Conservation (phyloP, 92 coral and sea anemone species). For the Palythoa grandiflora region DNA sequence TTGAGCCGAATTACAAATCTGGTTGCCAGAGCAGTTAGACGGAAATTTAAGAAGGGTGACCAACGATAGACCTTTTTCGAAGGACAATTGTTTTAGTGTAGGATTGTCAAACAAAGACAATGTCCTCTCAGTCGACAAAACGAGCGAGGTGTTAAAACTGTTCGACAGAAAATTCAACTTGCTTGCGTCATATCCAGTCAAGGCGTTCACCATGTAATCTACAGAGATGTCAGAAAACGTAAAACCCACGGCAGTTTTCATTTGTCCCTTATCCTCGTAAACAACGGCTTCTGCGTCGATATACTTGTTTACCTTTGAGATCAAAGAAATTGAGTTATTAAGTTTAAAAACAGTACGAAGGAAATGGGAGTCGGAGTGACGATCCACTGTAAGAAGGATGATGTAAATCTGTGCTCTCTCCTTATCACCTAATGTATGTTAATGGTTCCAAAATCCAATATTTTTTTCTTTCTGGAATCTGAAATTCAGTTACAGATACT, state of each 20-base stretch:
- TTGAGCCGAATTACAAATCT: constrained; percentile 81
- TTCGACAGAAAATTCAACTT: constrained; percentile 71
- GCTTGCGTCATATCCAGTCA: constrained; percentile 87
- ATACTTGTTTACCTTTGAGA: constrained; percentile 68
- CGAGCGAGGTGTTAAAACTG: constrained; percentile 88
- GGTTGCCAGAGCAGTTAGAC: constrained; percentile 79
- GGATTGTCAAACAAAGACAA: constrained; percentile 91
- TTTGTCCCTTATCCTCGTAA: constrained; percentile 78
- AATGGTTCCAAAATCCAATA: neutral
- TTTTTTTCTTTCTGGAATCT: no score
- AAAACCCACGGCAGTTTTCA: constrained; percentile 87
- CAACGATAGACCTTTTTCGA: constrained; percentile 85
- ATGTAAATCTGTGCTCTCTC: no score
- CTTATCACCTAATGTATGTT: neutral
- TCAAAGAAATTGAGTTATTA: neutral
- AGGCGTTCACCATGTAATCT: constrained; percentile 85
- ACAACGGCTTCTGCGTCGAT: constrained; percentile 96
- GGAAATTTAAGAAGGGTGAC: constrained; percentile 90
- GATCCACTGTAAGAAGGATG: neutral
- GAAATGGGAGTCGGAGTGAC: neutral
- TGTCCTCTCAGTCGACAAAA: constrained; percentile 81
- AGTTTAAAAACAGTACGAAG: neutral
- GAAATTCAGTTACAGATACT: no score
- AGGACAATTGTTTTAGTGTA: constrained; percentile 81
- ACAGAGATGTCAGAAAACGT: constrained; percentile 87